phyloP scores from a whole-genome alignment of 2,797 vertebrate genomes.

The Falco biarmicus region DNA sequence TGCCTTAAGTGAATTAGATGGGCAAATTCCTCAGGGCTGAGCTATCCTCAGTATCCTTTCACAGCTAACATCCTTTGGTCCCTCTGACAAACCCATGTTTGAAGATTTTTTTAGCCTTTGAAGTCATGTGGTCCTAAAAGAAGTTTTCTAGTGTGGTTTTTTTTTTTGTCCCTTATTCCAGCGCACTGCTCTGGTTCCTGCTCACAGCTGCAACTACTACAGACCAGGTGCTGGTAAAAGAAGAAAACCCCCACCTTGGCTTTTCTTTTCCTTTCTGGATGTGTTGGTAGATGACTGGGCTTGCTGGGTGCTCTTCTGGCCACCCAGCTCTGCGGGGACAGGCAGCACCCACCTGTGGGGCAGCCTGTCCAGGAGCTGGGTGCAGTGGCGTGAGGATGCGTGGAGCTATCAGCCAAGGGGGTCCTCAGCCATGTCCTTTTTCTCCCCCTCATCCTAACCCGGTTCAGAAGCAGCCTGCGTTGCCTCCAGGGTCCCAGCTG shows the following conservation, averaged over 20 bases:
- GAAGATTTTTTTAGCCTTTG: neutral
- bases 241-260: neutral
- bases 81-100: neutral
- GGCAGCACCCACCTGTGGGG: fast-evolving
- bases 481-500: neutral
- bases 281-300: neutral
- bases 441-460: too few species aligned
- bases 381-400: fast-evolving
- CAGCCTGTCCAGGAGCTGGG: neutral
- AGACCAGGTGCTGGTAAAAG: neutral
- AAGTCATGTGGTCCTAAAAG: neutral
- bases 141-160: neutral
- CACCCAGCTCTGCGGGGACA: neutral
- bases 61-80: neutral
- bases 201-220: neutral
- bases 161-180: neutral
- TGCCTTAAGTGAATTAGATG: neutral
- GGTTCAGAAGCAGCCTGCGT: neutral
- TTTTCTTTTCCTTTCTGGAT: neutral
- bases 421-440: neutral
- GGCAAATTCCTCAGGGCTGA: neutral
- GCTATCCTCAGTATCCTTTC: neutral
- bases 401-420: neutral
- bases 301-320: neutral
- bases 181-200: neutral